These are phyloP conservation scores for Sceloporus tristichus DNA, from an alignment of 2,113 vertebrate species.

Conservation along the genomic window DNA sequence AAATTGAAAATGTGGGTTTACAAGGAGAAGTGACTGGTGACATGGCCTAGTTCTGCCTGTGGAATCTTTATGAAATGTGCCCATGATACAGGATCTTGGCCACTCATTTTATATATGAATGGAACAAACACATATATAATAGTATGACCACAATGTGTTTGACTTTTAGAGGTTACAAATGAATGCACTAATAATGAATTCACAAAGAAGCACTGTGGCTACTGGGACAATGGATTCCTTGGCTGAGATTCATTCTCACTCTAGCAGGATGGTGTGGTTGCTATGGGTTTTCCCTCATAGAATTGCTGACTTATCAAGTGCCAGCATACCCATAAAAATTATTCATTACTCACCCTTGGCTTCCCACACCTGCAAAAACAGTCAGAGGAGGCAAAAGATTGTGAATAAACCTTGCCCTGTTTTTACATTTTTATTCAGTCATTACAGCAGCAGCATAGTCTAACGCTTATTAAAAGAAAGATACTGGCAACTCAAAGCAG, in stretches of 20 bases:
- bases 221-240: not conserved
- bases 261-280: not conserved
- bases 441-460: not conserved
- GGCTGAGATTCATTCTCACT: constrained; percentile 8
- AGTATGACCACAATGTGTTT: not conserved
- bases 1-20: no score
- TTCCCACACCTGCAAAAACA: constrained; percentile 6
- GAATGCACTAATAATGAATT: constrained; percentile 10
- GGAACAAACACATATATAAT: not conserved
- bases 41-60: no score
- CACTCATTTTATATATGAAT: no score
- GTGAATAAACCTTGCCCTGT: not conserved
- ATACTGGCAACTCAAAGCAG: not conserved
- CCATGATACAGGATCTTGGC: no score
- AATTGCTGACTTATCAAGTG: constrained; percentile 14
- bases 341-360: not conserved
- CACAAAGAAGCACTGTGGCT: not conserved
- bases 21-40: no score
- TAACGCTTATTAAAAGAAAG: constrained; percentile 1
- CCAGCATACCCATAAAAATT: constrained; percentile 14
- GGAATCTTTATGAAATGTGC: no score
- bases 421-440: constrained; percentile 8
- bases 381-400: not conserved
- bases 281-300: not conserved
- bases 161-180: not conserved